phyloP scores from a whole-genome alignment of 2,113 vertebrate genomes.

The Oreochromis tanganicae region DNA sequence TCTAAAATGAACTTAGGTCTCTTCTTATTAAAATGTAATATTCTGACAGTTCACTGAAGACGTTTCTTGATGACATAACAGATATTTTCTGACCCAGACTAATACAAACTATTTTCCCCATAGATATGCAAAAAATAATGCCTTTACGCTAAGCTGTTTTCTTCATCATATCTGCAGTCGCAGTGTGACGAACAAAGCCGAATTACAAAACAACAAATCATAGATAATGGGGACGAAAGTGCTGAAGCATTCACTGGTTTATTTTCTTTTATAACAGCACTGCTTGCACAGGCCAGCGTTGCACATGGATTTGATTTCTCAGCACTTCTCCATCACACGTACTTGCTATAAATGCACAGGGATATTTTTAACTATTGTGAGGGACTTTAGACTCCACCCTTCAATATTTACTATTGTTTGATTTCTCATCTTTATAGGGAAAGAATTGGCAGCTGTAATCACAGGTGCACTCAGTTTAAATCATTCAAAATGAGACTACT shows the following conservation, averaged over 20 bases:
- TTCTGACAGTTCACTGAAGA: neutral
- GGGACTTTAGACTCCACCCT: neutral
- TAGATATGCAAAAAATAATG: neutral
- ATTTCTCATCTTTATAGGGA: neutral
- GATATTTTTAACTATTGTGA: neutral
- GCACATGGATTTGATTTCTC: neutral
- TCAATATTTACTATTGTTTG: neutral
- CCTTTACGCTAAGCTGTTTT: neutral
- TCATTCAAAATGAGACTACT: neutral
- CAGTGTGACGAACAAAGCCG: neutral
- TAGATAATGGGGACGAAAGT: neutral
- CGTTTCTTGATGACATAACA: neutral
- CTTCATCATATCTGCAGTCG: neutral
- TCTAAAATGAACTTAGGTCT: neutral
- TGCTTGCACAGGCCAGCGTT: neutral
- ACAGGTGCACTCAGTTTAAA: neutral
- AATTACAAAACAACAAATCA: neutral
- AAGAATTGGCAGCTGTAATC: neutral
- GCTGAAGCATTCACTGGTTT: neutral
- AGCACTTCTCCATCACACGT: neutral
- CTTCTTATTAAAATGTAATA: neutral
- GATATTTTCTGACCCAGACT: neutral
- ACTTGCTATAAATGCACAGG: neutral
- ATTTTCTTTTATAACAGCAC: neutral
- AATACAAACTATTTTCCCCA: neutral